Conservation (phyloP, 2,797 vertebrate species). For the Poecilia velifera region DNA sequence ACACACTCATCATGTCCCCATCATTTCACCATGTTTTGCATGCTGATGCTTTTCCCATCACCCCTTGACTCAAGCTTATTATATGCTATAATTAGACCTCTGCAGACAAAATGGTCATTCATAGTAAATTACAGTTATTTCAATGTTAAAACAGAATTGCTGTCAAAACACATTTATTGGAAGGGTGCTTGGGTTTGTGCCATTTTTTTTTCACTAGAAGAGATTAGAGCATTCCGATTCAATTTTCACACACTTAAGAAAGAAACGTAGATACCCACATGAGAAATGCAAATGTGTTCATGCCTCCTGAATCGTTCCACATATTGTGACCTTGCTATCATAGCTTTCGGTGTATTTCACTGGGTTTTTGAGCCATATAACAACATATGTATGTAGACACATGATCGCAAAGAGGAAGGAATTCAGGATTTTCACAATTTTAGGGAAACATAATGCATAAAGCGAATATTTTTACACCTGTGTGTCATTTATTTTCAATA, state of each 20-base stretch:
- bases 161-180: conserved; percentile 48
- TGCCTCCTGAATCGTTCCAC: background rate
- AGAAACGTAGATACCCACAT: background rate
- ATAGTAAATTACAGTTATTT: conserved; percentile 42
- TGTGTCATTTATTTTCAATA: background rate
- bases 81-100: conserved; percentile 49
- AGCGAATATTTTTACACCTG: background rate
- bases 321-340: background rate
- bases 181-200: conserved; percentile 20
- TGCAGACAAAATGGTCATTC: conserved; percentile 50
- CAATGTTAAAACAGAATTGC: conserved; percentile 27
- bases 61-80: conserved; percentile 44
- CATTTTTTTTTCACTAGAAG: conserved; percentile 43
- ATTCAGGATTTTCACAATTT: background rate
- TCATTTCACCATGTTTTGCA: conserved; percentile 13
- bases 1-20: background rate
- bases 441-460: background rate
- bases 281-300: background rate
- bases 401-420: background rate
- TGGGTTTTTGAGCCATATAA: background rate
- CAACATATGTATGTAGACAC: background rate
- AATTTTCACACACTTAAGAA: conserved; percentile 42
- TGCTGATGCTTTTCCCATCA: conserved; percentile 27
- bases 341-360: background rate
- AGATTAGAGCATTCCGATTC: conserved; percentile 49